These are phyloP conservation scores for Cosmia trapezina DNA, from an alignment of 2,888 invertebrate genomes.

Conservation along the genomic window DNA sequence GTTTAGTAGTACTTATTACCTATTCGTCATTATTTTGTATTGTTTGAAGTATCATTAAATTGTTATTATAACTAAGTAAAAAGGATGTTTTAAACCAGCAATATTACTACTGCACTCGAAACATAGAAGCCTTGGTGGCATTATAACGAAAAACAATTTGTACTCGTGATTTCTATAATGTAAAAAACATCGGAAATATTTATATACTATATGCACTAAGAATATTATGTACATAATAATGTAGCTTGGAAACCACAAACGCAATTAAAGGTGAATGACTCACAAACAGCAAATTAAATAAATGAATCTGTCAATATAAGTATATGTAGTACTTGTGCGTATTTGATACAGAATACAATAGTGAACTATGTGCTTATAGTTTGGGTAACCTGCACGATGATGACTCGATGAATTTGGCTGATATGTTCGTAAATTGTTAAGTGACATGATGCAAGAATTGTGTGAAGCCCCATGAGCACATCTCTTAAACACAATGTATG, in stretches of 20 bases:
- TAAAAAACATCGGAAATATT: slow-evolving; percentile 64
- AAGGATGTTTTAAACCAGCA: slow-evolving; percentile 35
- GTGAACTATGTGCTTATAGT: slow-evolving; percentile 64
- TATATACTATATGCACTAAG: slow-evolving; percentile 60
- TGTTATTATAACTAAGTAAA: slow-evolving; percentile 27
- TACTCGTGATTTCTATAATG: slow-evolving; percentile 65
- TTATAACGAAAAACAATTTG: slow-evolving; percentile 62
- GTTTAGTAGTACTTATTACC: slow-evolving; percentile 44
- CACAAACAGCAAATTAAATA: slow-evolving; percentile 67
- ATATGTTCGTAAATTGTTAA: slow-evolving; percentile 80
- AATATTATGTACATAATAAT: slow-evolving; percentile 66
- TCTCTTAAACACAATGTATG: slow-evolving; percentile 77
- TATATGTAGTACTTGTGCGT: slow-evolving; percentile 78
- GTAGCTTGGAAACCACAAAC: slow-evolving; percentile 61
- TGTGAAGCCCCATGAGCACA: slow-evolving; percentile 82
- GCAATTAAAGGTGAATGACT: slow-evolving; percentile 78
- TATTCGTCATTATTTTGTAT: slow-evolving; percentile 33
- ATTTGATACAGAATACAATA: slow-evolving; percentile 71
- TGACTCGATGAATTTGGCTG: slow-evolving; percentile 77
- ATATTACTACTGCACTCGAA: slow-evolving; percentile 53
- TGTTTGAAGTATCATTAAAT: slow-evolving; percentile 44
- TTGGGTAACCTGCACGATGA: slow-evolving; percentile 72
- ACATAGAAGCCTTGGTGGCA: slow-evolving; percentile 60
- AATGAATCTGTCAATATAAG: slow-evolving; percentile 65
- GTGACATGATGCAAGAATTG: slow-evolving; percentile 87